Evolutionary conservation across 2,888 invertebrate species (phyloP), one percentile per base, ranked within the genome.

Genomic region (Drosophila multiciliata): DNA sequence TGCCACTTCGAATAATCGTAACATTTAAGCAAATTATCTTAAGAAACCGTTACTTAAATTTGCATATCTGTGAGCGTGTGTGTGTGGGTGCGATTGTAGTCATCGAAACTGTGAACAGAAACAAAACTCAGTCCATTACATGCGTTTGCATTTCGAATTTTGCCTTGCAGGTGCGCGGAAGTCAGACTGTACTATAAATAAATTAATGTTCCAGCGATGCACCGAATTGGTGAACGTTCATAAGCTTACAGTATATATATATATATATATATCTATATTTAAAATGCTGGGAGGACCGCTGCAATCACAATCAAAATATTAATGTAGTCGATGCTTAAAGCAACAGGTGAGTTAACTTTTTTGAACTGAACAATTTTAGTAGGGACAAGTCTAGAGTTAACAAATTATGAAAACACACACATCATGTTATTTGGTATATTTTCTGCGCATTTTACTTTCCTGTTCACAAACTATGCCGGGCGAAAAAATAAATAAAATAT

Each of bases 81-180:
- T 57, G 29, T 57, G 64, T 60, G 65, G 48, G 63, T 70, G 59
- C 17, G 32, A 32, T 38, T 38, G 11, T 40, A 17, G 45, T 48
- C 61, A 52, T 11, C 4, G 26, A 57, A 55, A 40, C 36, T 23
- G 33, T 26, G 11, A 20, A 52, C 23, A 45, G 29, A 36, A 12
- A 49, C 23, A 52, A 45, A 42, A 20, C 12, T n/a, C 45, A 33
- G 42, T 58, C 17, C 15, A 49, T 35, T 23, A 23, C 33, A 29
- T 54, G 50, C 50, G n/a, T 61, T 61, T 50, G 29, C 32, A 42
- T 26, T 35, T 45, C 36, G 17, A n/a, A 35, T 32, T 23, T 69
- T 59, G 36, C 38, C 58, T 36, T 45, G 63, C 67, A 74, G 73
- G 60, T 73, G 73, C 49, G 20, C 73, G 64, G 74, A 74, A 74